Base-by-base conservation (phyloP, 2,113 vertebrate species). In the Camarhynchus parvulus region DNA sequence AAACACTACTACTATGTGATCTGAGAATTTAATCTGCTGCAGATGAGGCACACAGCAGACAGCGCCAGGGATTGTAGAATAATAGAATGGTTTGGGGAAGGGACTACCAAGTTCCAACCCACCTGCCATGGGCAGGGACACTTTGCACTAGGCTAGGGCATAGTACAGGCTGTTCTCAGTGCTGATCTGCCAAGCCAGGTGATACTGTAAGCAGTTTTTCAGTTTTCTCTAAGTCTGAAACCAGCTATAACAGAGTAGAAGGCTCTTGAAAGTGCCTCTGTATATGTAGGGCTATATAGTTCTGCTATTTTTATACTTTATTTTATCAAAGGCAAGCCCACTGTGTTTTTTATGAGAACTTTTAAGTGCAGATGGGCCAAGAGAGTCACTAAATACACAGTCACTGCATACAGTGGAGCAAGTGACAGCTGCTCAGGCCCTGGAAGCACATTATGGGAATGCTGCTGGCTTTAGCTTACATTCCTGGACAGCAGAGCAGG, bases 341-440 rank as follows among this genome's bases (percentile, higher is more conserved):
- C 13, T 7, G 35, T 52, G 13, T 30, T 70, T 83, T 87, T 55
- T 24, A 44, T 15, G 46, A 62, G 24, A 80, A 23, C 4, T 76
- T 90, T 90, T 46, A 69, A 70, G 33, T 0, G 1, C 39, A 61
- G 22, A n/a, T 37, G 46, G 14, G 35, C 13, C 47, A 52, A 77
- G 31, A 14, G 25, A 52, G 47, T 21, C 0, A 0, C 63, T 85
- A 62, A 49, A 92, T n/a, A n/a, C 0, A 0, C 18, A 31, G 67
- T 20, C 61, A 17, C 37, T 89, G 37, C 41, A 6, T 2, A 15
- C 8, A 35, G 28, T 21, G 56, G 74, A 86, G 50, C 21, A 52
- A 68, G 31, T 3, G 4, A 64, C 75, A 44, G 28, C 62, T 76
- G 52, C 70, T 79, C 21, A 5, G 7, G 46, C 24, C 23, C 73